Conservation (phyloP, 2,797 vertebrate species). For the Tokudaia tokunoshimensis region DNA sequence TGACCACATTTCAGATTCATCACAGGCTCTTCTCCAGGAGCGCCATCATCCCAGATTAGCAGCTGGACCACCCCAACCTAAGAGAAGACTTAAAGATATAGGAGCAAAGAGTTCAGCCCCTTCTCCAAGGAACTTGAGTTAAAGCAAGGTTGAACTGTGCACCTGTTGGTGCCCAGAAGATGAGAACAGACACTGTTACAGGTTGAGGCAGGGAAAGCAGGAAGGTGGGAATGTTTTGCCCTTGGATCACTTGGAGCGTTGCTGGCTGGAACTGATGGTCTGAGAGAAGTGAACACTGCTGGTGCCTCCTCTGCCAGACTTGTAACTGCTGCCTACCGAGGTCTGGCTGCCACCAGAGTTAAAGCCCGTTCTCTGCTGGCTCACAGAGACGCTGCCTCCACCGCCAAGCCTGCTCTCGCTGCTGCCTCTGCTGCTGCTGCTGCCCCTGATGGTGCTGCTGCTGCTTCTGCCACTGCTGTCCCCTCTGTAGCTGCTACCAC, state of each 20-base stretch:
- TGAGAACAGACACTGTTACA: neutral
- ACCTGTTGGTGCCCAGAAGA: neutral
- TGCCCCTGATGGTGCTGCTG: neutral
- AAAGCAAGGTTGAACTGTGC: neutral
- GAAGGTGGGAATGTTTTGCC: neutral
- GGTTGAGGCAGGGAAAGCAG: neutral
- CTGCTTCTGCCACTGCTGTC: neutral
- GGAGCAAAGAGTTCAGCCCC: neutral
- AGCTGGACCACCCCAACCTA: neutral
- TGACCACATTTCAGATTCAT: neutral
- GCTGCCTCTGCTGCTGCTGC: neutral
- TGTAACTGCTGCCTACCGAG: constrained; percentile 55
- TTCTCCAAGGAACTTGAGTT: constrained; percentile 26
- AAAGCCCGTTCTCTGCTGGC: constrained; percentile 66
- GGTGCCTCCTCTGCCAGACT: neutral
- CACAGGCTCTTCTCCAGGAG: neutral
- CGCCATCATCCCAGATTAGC: neutral
- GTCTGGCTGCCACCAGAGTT: constrained; percentile 64
- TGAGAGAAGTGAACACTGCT: constrained; percentile 32
- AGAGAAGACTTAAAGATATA: neutral
- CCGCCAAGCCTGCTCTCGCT: neutral
- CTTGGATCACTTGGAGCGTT: constrained; percentile 60
- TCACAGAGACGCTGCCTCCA: constrained; percentile 51
- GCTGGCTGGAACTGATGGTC: constrained; percentile 56
- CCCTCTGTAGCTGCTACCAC: neutral